These are phyloP conservation scores for Ptilodon capucinus DNA, from an alignment of 2,888 invertebrate genomes.

Conservation along the genomic window DNA sequence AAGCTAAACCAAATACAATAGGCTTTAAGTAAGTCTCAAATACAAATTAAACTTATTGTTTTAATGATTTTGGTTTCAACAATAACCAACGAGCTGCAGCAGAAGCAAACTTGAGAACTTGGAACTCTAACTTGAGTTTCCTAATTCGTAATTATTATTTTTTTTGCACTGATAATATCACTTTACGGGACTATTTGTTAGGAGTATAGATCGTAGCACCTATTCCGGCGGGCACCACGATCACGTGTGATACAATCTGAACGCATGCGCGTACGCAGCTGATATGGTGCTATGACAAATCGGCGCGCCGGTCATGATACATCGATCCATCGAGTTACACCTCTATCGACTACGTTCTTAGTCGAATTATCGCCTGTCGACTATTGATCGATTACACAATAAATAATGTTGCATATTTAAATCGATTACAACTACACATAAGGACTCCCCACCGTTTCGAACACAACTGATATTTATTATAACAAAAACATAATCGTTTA, in stretches of 20 bases:
- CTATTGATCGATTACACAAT: constrained; percentile 41
- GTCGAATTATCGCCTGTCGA: constrained; percentile 39
- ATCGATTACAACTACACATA: constrained; percentile 46
- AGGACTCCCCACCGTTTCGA: constrained; percentile 37
- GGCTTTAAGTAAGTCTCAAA: too few relatives aligned
- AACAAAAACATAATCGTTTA: constrained; percentile 29
- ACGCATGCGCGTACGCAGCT: constrained; percentile 20
- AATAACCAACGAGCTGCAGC: too few relatives aligned
- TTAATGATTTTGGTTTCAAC: too few relatives aligned
- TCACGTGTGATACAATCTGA: constrained; percentile 18
- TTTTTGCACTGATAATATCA: not conserved
- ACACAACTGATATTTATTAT: constrained; percentile 34
- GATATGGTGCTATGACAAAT: constrained; percentile 53
- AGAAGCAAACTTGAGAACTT: too few relatives aligned
- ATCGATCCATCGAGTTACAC: constrained; percentile 38
- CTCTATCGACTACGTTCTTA: constrained; percentile 34
- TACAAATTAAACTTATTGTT: too few relatives aligned
- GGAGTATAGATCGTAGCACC: constrained; percentile 5
- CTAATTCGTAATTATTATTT: not conserved
- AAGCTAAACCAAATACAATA: too few relatives aligned
- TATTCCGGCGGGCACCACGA: constrained; percentile 11
- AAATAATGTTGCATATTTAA: constrained; percentile 38
- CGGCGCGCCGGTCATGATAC: constrained; percentile 38
- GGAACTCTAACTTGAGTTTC: too few relatives aligned
- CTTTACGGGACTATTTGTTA: constrained; percentile 3